Base-by-base conservation (phyloP, 1,140 invertebrate genomes). In the Lamellibrachia luymesi region DNA sequence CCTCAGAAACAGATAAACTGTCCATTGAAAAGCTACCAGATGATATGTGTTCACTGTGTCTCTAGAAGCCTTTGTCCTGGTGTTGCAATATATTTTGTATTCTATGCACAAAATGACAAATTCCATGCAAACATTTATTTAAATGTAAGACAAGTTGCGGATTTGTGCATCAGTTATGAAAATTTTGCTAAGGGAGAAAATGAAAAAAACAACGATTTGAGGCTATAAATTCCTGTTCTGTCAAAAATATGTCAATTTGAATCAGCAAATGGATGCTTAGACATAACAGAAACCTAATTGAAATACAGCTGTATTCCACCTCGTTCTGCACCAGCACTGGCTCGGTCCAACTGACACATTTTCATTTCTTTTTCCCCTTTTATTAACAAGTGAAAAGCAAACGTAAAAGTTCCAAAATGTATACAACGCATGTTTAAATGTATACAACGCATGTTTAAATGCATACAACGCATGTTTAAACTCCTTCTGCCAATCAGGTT, bases 91-190 rank as follows among this genome's bases (percentile, higher is more conserved):
- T 90, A 50, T 50, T 90, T 64, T 91, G 38, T 50, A 92, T 27
- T 50, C 49, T 50, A 27, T 92, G 38, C 52, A 50, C 64, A 90
- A 51, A 92, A 49, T 92, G 13, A 17, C 50, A 64, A 4, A 13
- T 64, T 13, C 10, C 38, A 51, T 56, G 38, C 38, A 92, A 49
- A 92, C n/a, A 49, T 92, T 49, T 49, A 56, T 92, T 50, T 49
- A 51, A 51, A 92, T 92, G 38, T 49, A 51, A 92, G 7, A 92
- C 50, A 51, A 49, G 5, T 64, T 92, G 94, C 25, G 50, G 93
- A 90, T 51, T 91, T 80, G 93, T 92, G 91, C 92, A 92, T 90
- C 22, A 52, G n/a, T 27, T 92, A 90, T 90, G 0, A 94, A 38
- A 93, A 56, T 93, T 92, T 93, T 56, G 91, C 38, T 38, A 38